Evolutionary conservation across 2,797 vertebrate species (phyloP), one percentile per base, ranked within the genome.

Genomic region (Melopsittacus undulatus): DNA sequence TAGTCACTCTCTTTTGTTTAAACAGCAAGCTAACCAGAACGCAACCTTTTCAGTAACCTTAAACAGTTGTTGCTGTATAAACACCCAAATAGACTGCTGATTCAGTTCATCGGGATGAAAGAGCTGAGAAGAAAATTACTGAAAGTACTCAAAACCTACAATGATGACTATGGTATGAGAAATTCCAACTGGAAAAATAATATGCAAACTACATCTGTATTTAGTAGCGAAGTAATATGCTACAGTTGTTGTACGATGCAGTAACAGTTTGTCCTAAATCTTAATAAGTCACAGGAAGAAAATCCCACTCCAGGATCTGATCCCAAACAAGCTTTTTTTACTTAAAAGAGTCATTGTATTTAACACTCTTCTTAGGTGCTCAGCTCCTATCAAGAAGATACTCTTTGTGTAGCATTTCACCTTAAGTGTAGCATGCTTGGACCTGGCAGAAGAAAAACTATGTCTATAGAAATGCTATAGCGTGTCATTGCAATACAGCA

Each of bases 21-120:
- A 96, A 81, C n/a, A 79, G 32, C 64, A 86, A 81, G 43, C 57
- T 83, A 86, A 72, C 23, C 3, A 1, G 30, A 91, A 89, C n/a
- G 83, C 24, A 76, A 68, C 13, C 81, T 91, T 87, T 82, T 73
- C 73, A 95, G 77, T 40, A 89, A 79, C 34, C 20, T 73, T 62
- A 89, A 83, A 49, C 26, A 69, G 48, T 34, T 92, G 66, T 59
- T 90, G 79, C 38, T 63, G 32, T 27, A 68, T 34, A 83, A 94
- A 86, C 46, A 91, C 24, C 23, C 49, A 54, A 61, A 43, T 5
- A 75, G 69, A 11, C 30, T 76, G 85, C 90, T 77, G 61, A 84
- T 92, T 95, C 64, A 62, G 21, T 87, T 83, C 43, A 68, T 82
- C 46, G 63, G 51, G 40, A 77, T 73, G 66, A 90, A 76, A 69